A percentile compares a stretch with the other conserved stretches of the same genome.
Conservation (phyloP, 1,140 invertebrate species). For the Pomacea maculata region DNA sequence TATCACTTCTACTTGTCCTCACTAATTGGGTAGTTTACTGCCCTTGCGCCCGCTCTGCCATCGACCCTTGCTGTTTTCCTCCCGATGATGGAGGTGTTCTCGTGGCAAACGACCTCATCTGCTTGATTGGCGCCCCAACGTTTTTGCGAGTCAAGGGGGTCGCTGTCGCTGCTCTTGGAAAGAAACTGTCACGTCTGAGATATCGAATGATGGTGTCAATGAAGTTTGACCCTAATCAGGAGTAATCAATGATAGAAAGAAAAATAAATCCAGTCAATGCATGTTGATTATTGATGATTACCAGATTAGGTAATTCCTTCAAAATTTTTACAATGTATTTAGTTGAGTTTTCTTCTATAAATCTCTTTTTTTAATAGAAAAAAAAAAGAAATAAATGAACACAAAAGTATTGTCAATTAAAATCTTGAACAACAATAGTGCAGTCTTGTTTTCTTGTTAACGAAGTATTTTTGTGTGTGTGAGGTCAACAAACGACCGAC, state of each 20-base stretch:
- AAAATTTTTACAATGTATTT: too few species aligned
- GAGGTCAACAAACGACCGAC: too few species aligned
- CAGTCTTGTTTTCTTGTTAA: too few species aligned
- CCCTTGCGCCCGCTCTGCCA: background rate
- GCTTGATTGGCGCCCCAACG: background rate
- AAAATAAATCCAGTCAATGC: background rate
- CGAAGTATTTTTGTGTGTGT: too few species aligned
- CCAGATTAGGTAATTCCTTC: too few species aligned
- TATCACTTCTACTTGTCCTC: slow-evolving; percentile 9
- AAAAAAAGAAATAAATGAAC: too few species aligned
- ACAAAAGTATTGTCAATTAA: too few species aligned
- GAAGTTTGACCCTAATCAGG: background rate
- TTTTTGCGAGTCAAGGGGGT: background rate
- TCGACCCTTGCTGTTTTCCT: slow-evolving; percentile 7
- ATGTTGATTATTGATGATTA: too few species aligned
- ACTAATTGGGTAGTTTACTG: slow-evolving; percentile 17
- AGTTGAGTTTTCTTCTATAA: too few species aligned
- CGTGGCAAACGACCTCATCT: background rate
- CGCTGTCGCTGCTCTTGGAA: background rate
- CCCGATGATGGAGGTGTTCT: slow-evolving; percentile 13
- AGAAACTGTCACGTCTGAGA: background rate
- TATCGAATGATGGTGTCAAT: background rate
- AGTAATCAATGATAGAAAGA: background rate
- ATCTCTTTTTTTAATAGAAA: too few species aligned
- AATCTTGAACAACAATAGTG: too few species aligned